Conservation (phyloP, 2,113 vertebrate genomes). For the Barbus barbus region DNA sequence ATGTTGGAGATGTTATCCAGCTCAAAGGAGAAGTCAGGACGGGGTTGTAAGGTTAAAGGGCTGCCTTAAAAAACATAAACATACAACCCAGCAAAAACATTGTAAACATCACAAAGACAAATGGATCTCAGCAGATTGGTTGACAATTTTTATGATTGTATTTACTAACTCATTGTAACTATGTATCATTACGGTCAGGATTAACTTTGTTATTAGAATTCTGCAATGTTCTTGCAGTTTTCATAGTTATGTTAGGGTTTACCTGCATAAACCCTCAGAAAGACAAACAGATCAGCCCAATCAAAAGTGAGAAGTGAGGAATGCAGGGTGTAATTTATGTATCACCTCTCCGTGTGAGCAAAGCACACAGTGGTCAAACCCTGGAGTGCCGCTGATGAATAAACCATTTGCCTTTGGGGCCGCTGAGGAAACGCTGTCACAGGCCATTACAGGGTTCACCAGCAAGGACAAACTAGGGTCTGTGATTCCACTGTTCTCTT, state of each 20-base stretch:
- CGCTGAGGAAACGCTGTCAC: conserved; percentile 69
- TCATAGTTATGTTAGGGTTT: not conserved
- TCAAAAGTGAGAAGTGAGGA: conserved; percentile 37
- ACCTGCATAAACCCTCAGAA: not conserved
- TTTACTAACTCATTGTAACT: not conserved
- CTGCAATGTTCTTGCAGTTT: not conserved
- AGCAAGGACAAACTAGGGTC: conserved; percentile 58
- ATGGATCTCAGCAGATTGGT: conserved; percentile 23
- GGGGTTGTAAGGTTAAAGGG: conserved; percentile 22
- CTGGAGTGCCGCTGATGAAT: conserved; percentile 65
- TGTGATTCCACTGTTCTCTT: conserved; percentile 47
- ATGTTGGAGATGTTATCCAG: not conserved
- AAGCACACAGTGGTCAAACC: conserved; percentile 58
- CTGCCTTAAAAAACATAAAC: conserved; percentile 27
- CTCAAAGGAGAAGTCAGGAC: not conserved
- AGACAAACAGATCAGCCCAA: conserved; percentile 30
- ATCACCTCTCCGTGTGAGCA: conserved; percentile 48
- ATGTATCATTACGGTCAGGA: conserved; percentile 16
- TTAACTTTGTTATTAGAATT: conserved; percentile 4
- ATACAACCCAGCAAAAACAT: not conserved
- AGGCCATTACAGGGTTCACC: conserved; percentile 66
- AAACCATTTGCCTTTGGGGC: conserved; percentile 67
- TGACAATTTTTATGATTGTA: not conserved
- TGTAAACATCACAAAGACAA: conserved; percentile 18
- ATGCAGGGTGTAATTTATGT: conserved; percentile 63